Evolutionary conservation across 2,888 invertebrate genomes (phyloP).

Genomic region (Eulithis testata): DNA sequence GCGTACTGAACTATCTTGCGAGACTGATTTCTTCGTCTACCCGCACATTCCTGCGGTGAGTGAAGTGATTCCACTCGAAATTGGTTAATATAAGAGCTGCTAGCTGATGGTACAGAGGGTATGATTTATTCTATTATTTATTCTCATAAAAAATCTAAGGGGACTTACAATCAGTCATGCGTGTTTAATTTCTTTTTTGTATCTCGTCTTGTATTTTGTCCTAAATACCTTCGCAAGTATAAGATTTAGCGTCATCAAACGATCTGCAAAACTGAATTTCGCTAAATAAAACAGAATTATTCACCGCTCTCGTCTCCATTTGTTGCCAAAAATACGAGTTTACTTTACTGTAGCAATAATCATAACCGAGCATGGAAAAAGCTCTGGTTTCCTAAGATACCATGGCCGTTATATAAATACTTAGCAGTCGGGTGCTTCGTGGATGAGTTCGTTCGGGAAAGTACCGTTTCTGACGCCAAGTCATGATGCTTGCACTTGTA

Average conservation of each 20-base stretch:
- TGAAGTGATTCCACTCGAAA: slow-evolving; percentile 5
- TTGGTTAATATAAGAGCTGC: neutral
- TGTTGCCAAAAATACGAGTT: slow-evolving; percentile 37
- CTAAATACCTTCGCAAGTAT: no score
- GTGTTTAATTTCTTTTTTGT: no score
- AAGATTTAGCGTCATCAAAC: slow-evolving; percentile 1
- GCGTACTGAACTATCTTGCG: slow-evolving; percentile 23
- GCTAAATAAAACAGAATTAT: slow-evolving; percentile 38
- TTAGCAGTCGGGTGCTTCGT: no score
- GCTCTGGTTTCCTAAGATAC: neutral
- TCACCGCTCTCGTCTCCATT: slow-evolving; percentile 38
- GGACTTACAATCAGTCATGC: no score
- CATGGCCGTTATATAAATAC: neutral
- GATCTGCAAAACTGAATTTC: slow-evolving; percentile 14
- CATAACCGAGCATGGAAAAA: slow-evolving; percentile 30
- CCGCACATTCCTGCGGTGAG: slow-evolving; percentile 22
- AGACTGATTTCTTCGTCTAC: slow-evolving; percentile 24
- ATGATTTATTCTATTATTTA: no score
- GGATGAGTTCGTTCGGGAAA: no score
- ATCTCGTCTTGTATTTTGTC: no score
- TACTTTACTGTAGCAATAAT: slow-evolving; percentile 39
- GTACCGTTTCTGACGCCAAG: no score
- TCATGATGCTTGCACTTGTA: no score
- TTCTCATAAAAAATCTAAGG: no score
- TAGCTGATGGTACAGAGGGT: neutral